Evolutionary conservation across 2,113 vertebrate genomes (phyloP), one percentile per base, ranked within the genome.

Genomic region (Cheirogaleus medius): DNA sequence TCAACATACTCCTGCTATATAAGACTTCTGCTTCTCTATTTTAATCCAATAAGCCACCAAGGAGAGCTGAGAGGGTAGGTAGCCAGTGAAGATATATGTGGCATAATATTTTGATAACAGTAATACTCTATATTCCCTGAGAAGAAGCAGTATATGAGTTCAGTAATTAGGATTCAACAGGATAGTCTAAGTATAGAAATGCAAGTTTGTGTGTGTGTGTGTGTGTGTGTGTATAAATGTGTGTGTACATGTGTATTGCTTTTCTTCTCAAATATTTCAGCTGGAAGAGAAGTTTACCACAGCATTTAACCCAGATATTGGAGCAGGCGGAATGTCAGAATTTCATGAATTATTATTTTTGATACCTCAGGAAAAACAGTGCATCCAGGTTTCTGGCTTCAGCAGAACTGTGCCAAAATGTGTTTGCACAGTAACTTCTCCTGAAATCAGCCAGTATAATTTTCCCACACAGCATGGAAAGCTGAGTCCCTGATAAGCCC

Each of bases 341-440:
- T 97, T 77, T 85, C 34, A 76, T 89, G 42, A 88, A 82, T 60
- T 90, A 95, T 95, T 96, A 93, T 91, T 97, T 95, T 95, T 60
- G 60, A 87, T 87, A 95, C 76, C 27, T 60, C 27, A 96, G 39
- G 18, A 94, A 87, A 44, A 93, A 49, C 47, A 84, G 87, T 90
- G 52, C n/a, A 90, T 66, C 44, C 39, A 84, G 66, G 21, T 82
- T 95, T 95, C 11, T 95, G 47, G 23, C 44, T 90, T 87, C 58
- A 85, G 17, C 54, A 95, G 32, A 96, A 97, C 52, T 58, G n/a
- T 81, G 64, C 27, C 34, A 78, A 97, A 96, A 88, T 91, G 47
- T 85, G 29, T 96, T 96, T 47, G 52, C 49, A 95, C 25, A 12
- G 77, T 95, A 96, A 95, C 83, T 92, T 97, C 73, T 64, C 81